phyloP scores from a whole-genome alignment of 2,888 invertebrate genomes.

The Ormia ochracea region DNA sequence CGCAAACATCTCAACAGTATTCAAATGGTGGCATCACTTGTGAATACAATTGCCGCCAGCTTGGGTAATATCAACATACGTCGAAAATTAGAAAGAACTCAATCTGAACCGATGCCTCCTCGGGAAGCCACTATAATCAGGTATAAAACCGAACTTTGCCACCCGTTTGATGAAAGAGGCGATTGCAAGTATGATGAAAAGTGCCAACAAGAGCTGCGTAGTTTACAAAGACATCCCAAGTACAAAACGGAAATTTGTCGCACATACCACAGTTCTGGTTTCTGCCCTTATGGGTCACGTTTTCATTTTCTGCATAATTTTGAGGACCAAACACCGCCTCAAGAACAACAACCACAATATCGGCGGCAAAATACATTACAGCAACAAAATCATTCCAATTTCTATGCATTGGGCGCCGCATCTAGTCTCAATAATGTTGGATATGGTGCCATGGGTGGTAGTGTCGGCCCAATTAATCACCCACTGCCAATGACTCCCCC shows the following conservation, averaged over 20 bases:
- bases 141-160: constrained; percentile 98
- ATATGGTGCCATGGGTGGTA: no score
- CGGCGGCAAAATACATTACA: constrained; percentile 62
- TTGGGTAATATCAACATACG: constrained; percentile 77
- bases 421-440: constrained; percentile 52
- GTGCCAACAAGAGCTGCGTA: constrained; percentile 96
- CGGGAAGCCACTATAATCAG: constrained; percentile 80
- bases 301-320: constrained; percentile 99
- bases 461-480: constrained; percentile 77
- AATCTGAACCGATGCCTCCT: constrained; percentile 81
- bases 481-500: constrained; percentile 79
- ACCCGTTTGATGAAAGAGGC: constrained; percentile 97
- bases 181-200: constrained; percentile 99
- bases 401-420: constrained; percentile 60
- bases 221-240: constrained; percentile 96
- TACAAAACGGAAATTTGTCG: constrained; percentile 98
- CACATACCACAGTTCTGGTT: constrained; percentile 96
- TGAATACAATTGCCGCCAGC: constrained; percentile 75
- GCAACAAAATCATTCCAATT: constrained; percentile 75
- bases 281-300: constrained; percentile 98
- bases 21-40: constrained; percentile 73
- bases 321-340: constrained; percentile 79
- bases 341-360: constrained; percentile 78
- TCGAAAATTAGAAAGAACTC: constrained; percentile 87
- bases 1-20: constrained; percentile 75